Conservation (phyloP, 2,113 vertebrate species). For the Amblyornis subalaris region DNA sequence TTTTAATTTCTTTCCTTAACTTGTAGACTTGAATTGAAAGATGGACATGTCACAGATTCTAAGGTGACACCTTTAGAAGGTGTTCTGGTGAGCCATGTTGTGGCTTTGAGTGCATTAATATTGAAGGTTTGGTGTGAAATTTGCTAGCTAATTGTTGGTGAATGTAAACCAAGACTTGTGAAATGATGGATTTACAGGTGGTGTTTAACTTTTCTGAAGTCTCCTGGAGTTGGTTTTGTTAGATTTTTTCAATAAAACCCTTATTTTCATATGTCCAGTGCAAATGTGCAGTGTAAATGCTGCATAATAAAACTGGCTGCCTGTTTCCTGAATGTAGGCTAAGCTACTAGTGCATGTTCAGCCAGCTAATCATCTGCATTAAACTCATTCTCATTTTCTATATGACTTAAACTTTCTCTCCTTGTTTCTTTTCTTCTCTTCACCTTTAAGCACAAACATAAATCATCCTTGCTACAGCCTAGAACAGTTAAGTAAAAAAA, state of each 20-base stretch:
- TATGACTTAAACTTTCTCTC: constrained; percentile 97
- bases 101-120: not conserved
- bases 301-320: constrained; percentile 51
- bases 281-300: constrained; percentile 8
- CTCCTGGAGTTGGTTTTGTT: constrained; percentile 42
- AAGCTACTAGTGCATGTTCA: constrained; percentile 79
- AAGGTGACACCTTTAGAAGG: constrained; percentile 26
- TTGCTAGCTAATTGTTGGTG: not conserved
- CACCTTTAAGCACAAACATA: constrained; percentile 99
- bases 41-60: constrained; percentile 4
- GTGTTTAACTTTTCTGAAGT: constrained; percentile 55
- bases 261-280: not conserved
- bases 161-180: constrained; percentile 50
- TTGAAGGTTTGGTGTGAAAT: not conserved
- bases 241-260: not conserved
- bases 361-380: constrained; percentile 88
- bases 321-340: constrained; percentile 53
- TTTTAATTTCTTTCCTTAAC: constrained; percentile 40
- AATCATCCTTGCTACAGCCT: constrained; percentile 99
- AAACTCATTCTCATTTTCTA: constrained; percentile 88
- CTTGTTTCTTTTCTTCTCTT: constrained; percentile 88
- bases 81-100: not conserved
- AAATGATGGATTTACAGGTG: constrained; percentile 78
- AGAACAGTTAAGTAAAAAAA: constrained; percentile 99
- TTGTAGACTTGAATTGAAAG: constrained; percentile 28